Conservation (phyloP, 2,888 invertebrate genomes). For the Apotomis capreana region DNA sequence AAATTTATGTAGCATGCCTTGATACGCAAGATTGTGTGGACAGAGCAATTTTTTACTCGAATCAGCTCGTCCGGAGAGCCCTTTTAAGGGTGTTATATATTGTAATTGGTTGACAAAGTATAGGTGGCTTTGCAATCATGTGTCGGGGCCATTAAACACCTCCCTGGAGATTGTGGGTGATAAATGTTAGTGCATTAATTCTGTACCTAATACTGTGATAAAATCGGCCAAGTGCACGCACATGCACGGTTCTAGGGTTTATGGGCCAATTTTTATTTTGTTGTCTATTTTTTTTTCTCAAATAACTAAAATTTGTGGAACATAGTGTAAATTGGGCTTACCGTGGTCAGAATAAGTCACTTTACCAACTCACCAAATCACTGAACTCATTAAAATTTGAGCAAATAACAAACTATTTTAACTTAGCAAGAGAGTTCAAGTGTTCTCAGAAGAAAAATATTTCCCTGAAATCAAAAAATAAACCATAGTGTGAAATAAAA, state of each 20-base stretch:
- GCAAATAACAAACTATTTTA: too few species aligned
- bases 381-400: too few species aligned
- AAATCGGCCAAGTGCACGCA: neutral
- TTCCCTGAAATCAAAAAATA: too few species aligned
- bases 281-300: too few species aligned
- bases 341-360: too few species aligned
- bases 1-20: constrained; percentile 24
- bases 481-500: too few species aligned
- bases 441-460: too few species aligned
- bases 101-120: constrained; percentile 30
- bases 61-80: constrained; percentile 10
- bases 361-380: too few species aligned
- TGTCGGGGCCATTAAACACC: constrained; percentile 25
- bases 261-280: too few species aligned
- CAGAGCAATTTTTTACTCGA: constrained; percentile 27
- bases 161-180: constrained; percentile 12
- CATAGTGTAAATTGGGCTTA: too few species aligned
- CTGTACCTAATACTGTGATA: neutral
- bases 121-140: constrained; percentile 29
- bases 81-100: constrained; percentile 34
- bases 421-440: too few species aligned
- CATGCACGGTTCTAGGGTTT: neutral
- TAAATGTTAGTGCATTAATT: constrained; percentile 21
- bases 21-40: constrained; percentile 27
- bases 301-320: too few species aligned